Evolutionary conservation across 2,888 invertebrate species (phyloP).

Genomic region (Brachyptera putata): DNA sequence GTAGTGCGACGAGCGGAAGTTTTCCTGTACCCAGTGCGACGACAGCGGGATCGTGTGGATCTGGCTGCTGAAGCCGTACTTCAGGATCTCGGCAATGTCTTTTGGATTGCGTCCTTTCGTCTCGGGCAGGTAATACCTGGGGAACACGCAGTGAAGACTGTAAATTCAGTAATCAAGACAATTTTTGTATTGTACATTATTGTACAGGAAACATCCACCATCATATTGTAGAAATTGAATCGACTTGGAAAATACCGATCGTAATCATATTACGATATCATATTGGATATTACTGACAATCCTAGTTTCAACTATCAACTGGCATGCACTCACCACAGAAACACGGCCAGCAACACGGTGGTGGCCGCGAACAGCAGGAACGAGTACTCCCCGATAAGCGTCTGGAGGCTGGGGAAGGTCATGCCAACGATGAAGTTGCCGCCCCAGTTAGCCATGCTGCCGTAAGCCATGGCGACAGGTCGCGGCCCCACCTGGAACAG

Average conservation of each 20-base stretch:
- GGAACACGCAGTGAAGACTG: too few species aligned
- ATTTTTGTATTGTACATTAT: too few species aligned
- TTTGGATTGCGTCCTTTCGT: conserved; percentile 64
- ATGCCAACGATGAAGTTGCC: conserved; percentile 85
- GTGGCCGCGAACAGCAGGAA: conserved; percentile 68
- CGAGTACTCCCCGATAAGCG: conserved; percentile 61
- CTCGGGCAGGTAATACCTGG: conserved; percentile 68
- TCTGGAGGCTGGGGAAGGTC: conserved; percentile 63
- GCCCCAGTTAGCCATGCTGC: conserved; percentile 81
- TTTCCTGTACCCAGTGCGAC: neutral
- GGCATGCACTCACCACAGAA: conserved; percentile 58
- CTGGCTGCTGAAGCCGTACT: conserved; percentile 51
- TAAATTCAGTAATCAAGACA: too few species aligned
- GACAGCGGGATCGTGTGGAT: conserved; percentile 13
- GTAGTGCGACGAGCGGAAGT: conserved; percentile 1
- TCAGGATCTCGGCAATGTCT: conserved; percentile 59
- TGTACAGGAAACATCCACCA: too few species aligned
- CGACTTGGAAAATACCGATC: too few species aligned
- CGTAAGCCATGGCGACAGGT: conserved; percentile 81
- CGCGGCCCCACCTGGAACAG: conserved; percentile 55
- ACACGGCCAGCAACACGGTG: conserved; percentile 53
- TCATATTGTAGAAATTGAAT: too few species aligned
- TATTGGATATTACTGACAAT: too few species aligned
- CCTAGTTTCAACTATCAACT: too few species aligned
- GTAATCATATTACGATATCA: too few species aligned